Evolutionary conservation across 2,113 vertebrate genomes (phyloP), one percentile per base, ranked within the genome.

Genomic region (Arvicanthis niloticus): DNA sequence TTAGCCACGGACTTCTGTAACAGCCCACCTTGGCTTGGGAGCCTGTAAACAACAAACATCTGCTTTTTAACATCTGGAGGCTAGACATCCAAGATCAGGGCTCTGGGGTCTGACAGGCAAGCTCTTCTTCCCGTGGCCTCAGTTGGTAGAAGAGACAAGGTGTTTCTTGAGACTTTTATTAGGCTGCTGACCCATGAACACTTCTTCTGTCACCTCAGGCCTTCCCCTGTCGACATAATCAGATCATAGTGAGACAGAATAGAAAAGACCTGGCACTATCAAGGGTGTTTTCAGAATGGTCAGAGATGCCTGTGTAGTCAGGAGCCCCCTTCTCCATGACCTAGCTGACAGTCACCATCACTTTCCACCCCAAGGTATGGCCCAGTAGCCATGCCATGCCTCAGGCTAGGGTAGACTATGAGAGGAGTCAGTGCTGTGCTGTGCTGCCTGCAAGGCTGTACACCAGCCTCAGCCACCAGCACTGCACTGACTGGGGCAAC

Each of bases 191-290:
- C 29, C 11, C 11, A 4, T 4, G 48, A 68, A 45, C n/a, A 19
- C 45, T 10, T 67, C 51, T 86, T 22, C 67, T 26, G 7, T 13
- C 26, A 45, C 16, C 48, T 29, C 34, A 62, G 73, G 34, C 24
- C 24, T 77, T 62, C 6, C 0, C 5, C 17, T 40, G 5, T 40
- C 1, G 3, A n/a, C 7, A 17, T n/a, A 1, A 31, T 45, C 22
- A 9, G 11, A 45, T 77, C 7, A 17, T 29, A 9, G 81, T 31
- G 15, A 89, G 87, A 31, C 26, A 45, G 40, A 77, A n/a, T 34
- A 9, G 58, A 13, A 65, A 62, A 48, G 40, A 42, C 42, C 58
- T 13, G 31, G 4, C 34, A 17, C 34, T 91, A 3, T 22, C 3
- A 11, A 60, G 24, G 53, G 8, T 58, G 29, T 16, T 37, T 62